Base-by-base conservation (phyloP, 2,797 vertebrate genomes). In the Sandelia bainsii region DNA sequence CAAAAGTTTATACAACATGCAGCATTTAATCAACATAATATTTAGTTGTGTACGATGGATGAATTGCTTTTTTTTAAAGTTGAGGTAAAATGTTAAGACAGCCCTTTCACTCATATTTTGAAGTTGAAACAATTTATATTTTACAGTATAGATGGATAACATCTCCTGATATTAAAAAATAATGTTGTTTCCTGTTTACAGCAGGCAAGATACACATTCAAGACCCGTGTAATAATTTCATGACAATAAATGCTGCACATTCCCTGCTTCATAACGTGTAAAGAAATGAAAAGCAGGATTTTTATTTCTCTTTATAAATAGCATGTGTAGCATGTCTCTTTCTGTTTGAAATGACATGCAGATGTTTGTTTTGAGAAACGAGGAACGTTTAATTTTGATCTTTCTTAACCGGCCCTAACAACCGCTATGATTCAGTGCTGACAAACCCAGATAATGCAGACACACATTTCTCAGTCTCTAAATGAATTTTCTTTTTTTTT, bases 381-480 rank as follows among this genome's bases (percentile, higher is more conserved):
- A 59, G 60, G 48, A 51, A 17, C 34, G 13, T 59, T 62, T 52
- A 49, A 49, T 48, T 72, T 51, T 53, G 22, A 50, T 34, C 50
- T 70, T 39, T 67, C 7, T 25, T 50, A 25, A 54, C 12, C 12
- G 22, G 45, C 46, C 63, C 29, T 17, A 66, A 53, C 32, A 39
- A 63, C 59, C 39, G 1, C 46, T 11, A 3, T 58, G 79, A 79
- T 51, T 76, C 71, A 69, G 54, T 0, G 59, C 66, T 53, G 69
- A 69, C 74, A 76, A 54, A 82, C 66, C n/a, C 37, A 0, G 45
- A 37, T 42, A 50, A 52, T 5, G 17, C 48, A 57, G 32, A 71
- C 27, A 49, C 66, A 69, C 37, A 19, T 57, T 45, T 62, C 17
- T 57, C 65, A 42, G 34, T 34, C 25, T 69, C 53, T 37, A 53